Evolutionary conservation across 1,140 invertebrate genomes (phyloP).

Genomic region (Tetramorium parvispinum): DNA sequence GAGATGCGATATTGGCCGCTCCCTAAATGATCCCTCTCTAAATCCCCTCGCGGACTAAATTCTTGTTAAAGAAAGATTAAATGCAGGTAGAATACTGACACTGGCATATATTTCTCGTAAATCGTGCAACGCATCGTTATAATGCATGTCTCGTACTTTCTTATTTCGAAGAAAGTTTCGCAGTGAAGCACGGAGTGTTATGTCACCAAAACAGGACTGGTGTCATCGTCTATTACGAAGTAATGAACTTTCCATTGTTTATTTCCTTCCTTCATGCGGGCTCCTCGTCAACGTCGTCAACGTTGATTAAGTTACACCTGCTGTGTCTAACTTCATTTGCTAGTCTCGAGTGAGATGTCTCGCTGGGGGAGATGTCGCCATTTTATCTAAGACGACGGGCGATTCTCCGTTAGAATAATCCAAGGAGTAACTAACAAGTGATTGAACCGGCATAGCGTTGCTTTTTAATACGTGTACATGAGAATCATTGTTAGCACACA

Average conservation of each 20-base stretch:
- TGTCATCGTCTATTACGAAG: constrained; percentile 33
- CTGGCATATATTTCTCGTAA: background rate
- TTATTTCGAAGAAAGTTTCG: constrained; percentile 9
- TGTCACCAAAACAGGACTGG: background rate
- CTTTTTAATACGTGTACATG: background rate
- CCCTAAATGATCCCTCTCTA: background rate
- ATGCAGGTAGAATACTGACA: background rate
- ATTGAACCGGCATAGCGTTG: background rate
- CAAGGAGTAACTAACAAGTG: background rate
- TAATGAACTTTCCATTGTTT: constrained; percentile 54
- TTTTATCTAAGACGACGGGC: constrained; percentile 30
- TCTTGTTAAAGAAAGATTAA: constrained; percentile 24
- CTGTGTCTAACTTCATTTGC: constrained; percentile 58
- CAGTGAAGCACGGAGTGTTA: background rate
- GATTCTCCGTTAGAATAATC: constrained; percentile 41
- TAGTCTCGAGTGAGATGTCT: constrained; percentile 18
- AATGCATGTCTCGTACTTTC: background rate
- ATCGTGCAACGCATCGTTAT: background rate
- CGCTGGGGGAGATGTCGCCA: background rate
- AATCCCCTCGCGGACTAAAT: background rate
- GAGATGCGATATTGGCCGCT: background rate
- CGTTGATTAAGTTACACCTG: constrained; percentile 61
- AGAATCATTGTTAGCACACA: background rate
- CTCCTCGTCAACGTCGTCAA: constrained; percentile 45
- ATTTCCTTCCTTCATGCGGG: constrained; percentile 36